Conservation (phyloP, 2,888 invertebrate genomes). For the Agrochola circellaris region DNA sequence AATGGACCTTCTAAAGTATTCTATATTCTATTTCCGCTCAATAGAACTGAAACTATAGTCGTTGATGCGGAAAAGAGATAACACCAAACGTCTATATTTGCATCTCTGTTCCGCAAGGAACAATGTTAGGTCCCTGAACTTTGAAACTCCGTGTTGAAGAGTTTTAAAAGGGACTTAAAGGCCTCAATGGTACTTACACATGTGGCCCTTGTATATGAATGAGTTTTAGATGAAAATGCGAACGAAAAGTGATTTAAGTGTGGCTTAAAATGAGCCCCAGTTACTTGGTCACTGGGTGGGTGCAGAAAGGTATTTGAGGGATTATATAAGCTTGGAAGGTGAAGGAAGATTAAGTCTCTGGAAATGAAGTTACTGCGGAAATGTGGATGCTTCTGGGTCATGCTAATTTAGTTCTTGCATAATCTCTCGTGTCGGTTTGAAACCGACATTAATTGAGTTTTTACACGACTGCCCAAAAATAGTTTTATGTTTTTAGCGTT, state of each 20-base stretch:
- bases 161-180: conserved; percentile 51
- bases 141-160: conserved; percentile 48
- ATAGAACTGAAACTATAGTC: conserved; percentile 50
- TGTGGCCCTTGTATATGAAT: conserved; percentile 45
- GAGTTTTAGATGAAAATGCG: conserved; percentile 29
- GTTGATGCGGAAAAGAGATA: conserved; percentile 31
- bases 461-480: neutral
- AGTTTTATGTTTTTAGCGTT: neutral
- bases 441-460: neutral
- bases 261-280: conserved; percentile 25
- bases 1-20: conserved; percentile 39
- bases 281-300: conserved; percentile 28
- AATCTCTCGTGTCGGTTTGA: conserved; percentile 16
- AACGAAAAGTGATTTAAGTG: conserved; percentile 40
- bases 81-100: neutral
- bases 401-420: conserved; percentile 17
- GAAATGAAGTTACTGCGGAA: conserved; percentile 11
- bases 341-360: neutral
- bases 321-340: conserved; percentile 26
- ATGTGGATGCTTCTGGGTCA: conserved; percentile 21
- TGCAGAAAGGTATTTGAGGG: conserved; percentile 17
- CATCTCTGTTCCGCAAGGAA: conserved; percentile 31
- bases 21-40: conserved; percentile 41
- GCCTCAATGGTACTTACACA: conserved; percentile 50
- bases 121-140: conserved; percentile 53